Base-by-base conservation (phyloP, 2,888 invertebrate species). In the Herminia tarsipennalis region DNA sequence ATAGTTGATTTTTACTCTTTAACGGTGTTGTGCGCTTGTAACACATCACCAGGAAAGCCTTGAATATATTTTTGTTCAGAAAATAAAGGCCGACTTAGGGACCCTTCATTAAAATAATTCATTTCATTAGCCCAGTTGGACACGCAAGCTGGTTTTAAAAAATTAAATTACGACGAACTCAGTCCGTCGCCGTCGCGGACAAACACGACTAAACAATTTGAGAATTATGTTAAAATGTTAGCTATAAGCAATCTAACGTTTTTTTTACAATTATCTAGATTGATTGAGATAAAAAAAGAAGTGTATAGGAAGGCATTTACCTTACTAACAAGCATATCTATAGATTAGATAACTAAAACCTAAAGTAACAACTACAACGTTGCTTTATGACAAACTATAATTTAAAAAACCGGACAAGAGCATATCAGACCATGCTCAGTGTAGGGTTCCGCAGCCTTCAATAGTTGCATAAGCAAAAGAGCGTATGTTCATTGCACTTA, bases 101-200 rank as follows among this genome's bases (percentile, higher is more conserved):
- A 66, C 76, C 76, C 71, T 79, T 83, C 80, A 83, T 84, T 85
- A 85, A 78, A 85, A 86, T 84, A 83, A 86, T 85, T 83, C 76
- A 85, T 83, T 86, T 81, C 77, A 83, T 86, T 83, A 83, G 72
- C 69, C 73, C 68, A 59, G 67, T 72, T 73, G 71, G 74, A 81
- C 86, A 85, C 83, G 83, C 79, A 67, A 80, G 73, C 76, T 67
- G 74, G 78, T 78, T 84, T 81, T 77, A 56, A 75, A 81, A 73
- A 83, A 81, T 81, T 78, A 76, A 81, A 82, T 83, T 80, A 78
- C 63, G 57, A 56, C 52, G 43, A 40, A 44, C 56, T 55, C 51
- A 47, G 52, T 49, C 29, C 46, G 45, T 37, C 21, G 49, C 29
- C 46, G 45, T 37, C 21, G 49, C 29, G 22, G 52, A 57, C 55